Evolutionary conservation across 2,797 vertebrate species (phyloP).

Genomic region (Distichodus sexfasciatus): DNA sequence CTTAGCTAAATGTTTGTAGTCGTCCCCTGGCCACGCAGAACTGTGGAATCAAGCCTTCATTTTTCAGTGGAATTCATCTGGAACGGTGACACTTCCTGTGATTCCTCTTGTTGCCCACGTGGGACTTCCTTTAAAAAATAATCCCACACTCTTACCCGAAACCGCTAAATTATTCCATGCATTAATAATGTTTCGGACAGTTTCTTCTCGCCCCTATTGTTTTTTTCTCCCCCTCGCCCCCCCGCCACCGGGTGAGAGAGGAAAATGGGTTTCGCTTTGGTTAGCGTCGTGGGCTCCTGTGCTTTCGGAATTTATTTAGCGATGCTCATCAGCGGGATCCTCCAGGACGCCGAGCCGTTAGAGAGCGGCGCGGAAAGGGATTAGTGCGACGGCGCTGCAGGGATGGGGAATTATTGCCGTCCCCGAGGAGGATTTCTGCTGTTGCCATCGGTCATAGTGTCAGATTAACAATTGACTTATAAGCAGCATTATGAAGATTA

Average conservation of each 20-base stretch:
- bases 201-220: not conserved
- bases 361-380: conserved; percentile 46
- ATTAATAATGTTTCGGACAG: conserved; percentile 22
- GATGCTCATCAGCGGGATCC: not conserved
- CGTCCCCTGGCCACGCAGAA: too few species aligned
- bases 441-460: conserved; percentile 21
- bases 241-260: not conserved
- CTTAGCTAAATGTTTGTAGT: too few species aligned
- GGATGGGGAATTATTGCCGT: conserved; percentile 53
- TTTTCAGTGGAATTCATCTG: conserved; percentile 1
- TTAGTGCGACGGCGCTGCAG: conserved; percentile 53
- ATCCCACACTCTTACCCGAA: not conserved
- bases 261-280: not conserved
- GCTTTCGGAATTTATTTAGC: not conserved
- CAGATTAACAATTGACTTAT: not conserved
- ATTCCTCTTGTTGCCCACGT: not conserved
- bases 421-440: conserved; percentile 42
- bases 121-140: conserved; percentile 22
- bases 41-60: not conserved
- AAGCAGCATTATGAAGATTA: not conserved
- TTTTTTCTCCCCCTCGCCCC: not conserved
- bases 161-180: conserved; percentile 41
- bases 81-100: not conserved
- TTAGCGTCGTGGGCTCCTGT: not conserved
- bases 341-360: conserved; percentile 45